phyloP scores from a whole-genome alignment of 2,888 invertebrate genomes.

The Lycia hirtaria region DNA sequence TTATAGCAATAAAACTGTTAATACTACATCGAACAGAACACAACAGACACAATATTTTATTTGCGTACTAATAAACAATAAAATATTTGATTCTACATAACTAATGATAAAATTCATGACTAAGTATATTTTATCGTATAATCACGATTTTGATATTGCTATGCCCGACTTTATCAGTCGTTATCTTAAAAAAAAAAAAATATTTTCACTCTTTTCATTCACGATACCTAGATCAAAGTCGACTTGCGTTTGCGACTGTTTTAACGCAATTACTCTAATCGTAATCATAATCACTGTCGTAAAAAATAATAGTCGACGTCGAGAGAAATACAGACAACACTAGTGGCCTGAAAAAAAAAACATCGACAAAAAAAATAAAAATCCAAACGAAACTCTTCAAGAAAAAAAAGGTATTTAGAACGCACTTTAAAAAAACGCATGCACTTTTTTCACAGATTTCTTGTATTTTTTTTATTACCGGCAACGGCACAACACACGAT shows the following conservation, averaged over 20 bases:
- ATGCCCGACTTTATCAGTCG: not conserved
- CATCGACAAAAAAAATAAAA: slow-evolving; percentile 12
- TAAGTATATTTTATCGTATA: not conserved
- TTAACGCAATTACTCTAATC: not conserved
- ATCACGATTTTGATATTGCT: not conserved
- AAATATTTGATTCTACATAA: too few species aligned
- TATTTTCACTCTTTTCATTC: not conserved
- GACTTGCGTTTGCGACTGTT: not conserved
- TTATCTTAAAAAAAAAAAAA: not conserved
- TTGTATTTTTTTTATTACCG: not conserved
- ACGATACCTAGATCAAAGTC: not conserved
- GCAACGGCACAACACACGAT: not conserved
- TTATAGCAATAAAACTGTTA: too few species aligned
- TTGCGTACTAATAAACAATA: not conserved
- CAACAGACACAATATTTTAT: not conserved
- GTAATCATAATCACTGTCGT: not conserved
- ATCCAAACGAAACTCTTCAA: slow-evolving; percentile 25
- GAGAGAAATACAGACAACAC: slow-evolving; percentile 25
- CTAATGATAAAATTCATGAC: not conserved
- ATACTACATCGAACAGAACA: not conserved
- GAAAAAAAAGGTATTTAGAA: slow-evolving; percentile 10
- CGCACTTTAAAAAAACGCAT: not conserved
- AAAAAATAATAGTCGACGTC: slow-evolving; percentile 5
- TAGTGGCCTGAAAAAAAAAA: slow-evolving; percentile 24
- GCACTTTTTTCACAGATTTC: not conserved